Percentiles rank a stretch among this genome's conserved stretches.
Evolutionary conservation across 2,888 invertebrate genomes (phyloP).

Genomic region (Ernsta delagoae): DNA sequence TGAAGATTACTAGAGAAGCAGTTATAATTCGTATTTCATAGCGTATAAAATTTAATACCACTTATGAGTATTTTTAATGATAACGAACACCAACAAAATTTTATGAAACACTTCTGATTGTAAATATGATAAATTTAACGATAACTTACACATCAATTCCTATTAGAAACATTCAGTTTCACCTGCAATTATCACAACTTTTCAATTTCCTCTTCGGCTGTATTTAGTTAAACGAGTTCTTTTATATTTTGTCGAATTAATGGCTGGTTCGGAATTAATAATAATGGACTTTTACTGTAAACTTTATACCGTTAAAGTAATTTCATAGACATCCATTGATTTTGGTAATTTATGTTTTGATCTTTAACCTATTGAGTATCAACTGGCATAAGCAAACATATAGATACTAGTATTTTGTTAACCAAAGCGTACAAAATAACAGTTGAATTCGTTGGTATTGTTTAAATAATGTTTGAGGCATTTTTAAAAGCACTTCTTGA

Average conservation of each 20-base stretch:
- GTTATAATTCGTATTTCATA: no score
- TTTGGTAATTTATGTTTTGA: constrained; percentile 22
- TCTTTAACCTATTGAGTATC: constrained; percentile 12
- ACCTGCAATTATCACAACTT: constrained; percentile 34
- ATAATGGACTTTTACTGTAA: constrained; percentile 3
- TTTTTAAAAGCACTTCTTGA: no score
- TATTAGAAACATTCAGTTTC: constrained; percentile 18
- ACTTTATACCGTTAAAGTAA: constrained; percentile 20
- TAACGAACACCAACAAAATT: no score
- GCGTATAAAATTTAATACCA: no score
- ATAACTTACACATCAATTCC: constrained; percentile 29
- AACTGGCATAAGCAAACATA: neutral
- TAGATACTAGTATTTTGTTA: no score
- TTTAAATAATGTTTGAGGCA: no score
- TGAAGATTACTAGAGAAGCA: no score
- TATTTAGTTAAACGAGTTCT: constrained; percentile 15
- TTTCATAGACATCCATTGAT: constrained; percentile 21
- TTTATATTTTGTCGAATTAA: constrained; percentile 25
- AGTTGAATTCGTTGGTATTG: no score
- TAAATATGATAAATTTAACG: constrained; percentile 18
- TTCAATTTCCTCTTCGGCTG: constrained; percentile 28
- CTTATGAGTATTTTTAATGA: no score
- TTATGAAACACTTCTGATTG: neutral
- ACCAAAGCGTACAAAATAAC: no score
- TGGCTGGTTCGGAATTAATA: constrained; percentile 23